These are phyloP conservation scores for Pachycephus smyrnensis DNA, from an alignment of 2,888 invertebrate species.

Conservation along the genomic window DNA sequence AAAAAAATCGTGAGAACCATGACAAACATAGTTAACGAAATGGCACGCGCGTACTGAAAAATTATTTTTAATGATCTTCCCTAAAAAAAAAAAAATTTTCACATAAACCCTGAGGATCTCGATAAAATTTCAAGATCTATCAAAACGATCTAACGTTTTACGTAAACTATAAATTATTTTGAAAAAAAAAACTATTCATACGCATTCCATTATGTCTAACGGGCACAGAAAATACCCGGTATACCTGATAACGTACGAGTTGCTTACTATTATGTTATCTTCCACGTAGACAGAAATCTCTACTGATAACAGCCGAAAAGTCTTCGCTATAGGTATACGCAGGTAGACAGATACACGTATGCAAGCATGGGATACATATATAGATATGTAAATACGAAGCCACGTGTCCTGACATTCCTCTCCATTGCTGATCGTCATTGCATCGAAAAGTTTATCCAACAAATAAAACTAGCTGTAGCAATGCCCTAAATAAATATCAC, in stretches of 20 bases:
- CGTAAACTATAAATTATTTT: not conserved
- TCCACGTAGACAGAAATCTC: not conserved
- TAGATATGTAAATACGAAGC: not conserved
- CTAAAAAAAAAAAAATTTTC: not conserved
- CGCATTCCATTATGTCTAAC: not conserved
- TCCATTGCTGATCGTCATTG: not conserved
- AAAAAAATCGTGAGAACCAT: not conserved
- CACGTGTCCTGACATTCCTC: not conserved
- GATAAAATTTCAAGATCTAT: not conserved
- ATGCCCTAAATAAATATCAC: not conserved
- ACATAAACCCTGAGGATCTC: not conserved
- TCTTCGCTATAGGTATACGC: not conserved
- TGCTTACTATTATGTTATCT: not conserved
- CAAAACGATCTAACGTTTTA: not conserved
- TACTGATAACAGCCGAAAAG: not conserved
- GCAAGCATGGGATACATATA: not conserved
- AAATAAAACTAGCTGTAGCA: not conserved
- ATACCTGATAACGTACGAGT: not conserved
- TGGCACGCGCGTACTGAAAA: not conserved
- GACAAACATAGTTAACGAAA: not conserved
- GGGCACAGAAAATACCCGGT: not conserved
- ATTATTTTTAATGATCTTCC: not conserved
- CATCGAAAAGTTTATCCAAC: not conserved
- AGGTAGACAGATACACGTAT: not conserved
- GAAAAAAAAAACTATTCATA: not conserved